Percentiles rank a stretch among this genome's conserved stretches.
Conservation (phyloP, 2,113 vertebrate species). For the Oryzias melastigma region DNA sequence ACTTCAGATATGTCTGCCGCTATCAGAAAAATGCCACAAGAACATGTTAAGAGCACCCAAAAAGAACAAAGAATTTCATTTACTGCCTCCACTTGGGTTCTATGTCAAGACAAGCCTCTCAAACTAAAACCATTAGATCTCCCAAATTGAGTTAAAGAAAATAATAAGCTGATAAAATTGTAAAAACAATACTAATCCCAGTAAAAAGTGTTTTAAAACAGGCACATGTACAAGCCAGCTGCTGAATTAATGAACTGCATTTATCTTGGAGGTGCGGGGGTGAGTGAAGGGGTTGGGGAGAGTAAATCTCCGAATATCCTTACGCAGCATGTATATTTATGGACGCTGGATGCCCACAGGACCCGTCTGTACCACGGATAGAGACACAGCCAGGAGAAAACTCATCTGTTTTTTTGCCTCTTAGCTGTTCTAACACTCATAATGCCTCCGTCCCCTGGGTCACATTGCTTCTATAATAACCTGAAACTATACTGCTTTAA, state of each 20-base stretch:
- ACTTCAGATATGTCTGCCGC: too few relatives aligned
- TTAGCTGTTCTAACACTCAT: conserved; percentile 67
- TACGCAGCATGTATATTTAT: conserved; percentile 56
- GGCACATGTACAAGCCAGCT: conserved; percentile 8
- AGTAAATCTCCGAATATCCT: conserved; percentile 36
- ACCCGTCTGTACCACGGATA: conserved; percentile 45
- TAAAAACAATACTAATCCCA: conserved; percentile 4
- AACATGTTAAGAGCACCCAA: too few relatives aligned
- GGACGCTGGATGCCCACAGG: conserved; percentile 51
- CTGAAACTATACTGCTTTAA: conserved; percentile 55
- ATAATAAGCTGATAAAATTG: neutral
- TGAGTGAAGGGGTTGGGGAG: conserved; percentile 15
- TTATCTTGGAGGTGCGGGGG: conserved; percentile 24
- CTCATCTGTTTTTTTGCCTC: conserved; percentile 64
- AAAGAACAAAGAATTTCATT: too few relatives aligned
- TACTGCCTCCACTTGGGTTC: too few relatives aligned
- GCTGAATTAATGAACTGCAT: conserved; percentile 34
- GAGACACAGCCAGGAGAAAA: conserved; percentile 55
- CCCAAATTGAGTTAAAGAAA: neutral
- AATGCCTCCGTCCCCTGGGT: conserved; percentile 66
- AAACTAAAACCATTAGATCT: neutral
- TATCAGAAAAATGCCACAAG: too few relatives aligned
- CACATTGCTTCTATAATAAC: conserved; percentile 66
- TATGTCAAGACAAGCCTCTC: too few relatives aligned
- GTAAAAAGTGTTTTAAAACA: conserved; percentile 12